These are phyloP conservation scores for Hirtodrosophila trivittata DNA, from an alignment of 2,888 invertebrate species.

Conservation along the genomic window DNA sequence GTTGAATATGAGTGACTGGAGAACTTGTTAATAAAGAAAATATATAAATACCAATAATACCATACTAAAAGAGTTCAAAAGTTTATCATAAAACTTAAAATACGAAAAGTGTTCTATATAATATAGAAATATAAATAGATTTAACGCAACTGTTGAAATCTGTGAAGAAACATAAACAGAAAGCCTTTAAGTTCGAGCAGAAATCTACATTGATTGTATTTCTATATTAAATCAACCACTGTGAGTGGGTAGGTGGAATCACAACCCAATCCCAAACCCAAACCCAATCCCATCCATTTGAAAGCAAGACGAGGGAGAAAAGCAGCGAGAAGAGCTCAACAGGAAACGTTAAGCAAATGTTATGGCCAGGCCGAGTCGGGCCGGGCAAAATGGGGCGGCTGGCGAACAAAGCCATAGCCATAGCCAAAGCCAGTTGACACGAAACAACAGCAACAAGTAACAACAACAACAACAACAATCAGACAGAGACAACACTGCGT, in stretches of 20 bases:
- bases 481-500: slow-evolving; percentile 59
- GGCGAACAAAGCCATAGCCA: slow-evolving; percentile 61
- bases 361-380: slow-evolving; percentile 55
- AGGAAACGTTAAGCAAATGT: slow-evolving; percentile 75
- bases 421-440: slow-evolving; percentile 68
- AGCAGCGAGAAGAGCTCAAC: slow-evolving; percentile 56
- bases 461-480: slow-evolving; percentile 37
- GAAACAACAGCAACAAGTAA: slow-evolving; percentile 47
- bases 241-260: slow-evolving; percentile 45
- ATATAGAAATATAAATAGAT: too few species aligned
- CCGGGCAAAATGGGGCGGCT: slow-evolving; percentile 67
- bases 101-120: too few species aligned
- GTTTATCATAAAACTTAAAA: too few species aligned
- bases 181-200: too few species aligned
- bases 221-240: slow-evolving; percentile 25
- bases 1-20: too few species aligned
- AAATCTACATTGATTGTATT: too few species aligned
- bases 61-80: too few species aligned
- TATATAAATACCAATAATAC: too few species aligned
- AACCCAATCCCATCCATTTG: slow-evolving; percentile 3
- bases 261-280: slow-evolving; percentile 25
- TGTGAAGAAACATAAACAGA: too few species aligned
- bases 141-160: too few species aligned
- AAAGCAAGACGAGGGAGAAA: slow-evolving; percentile 14
- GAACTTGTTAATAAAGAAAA: too few species aligned